Evolutionary conservation across 2,113 vertebrate species (phyloP).

Genomic region (Dunckerocampus dactyliophorus): DNA sequence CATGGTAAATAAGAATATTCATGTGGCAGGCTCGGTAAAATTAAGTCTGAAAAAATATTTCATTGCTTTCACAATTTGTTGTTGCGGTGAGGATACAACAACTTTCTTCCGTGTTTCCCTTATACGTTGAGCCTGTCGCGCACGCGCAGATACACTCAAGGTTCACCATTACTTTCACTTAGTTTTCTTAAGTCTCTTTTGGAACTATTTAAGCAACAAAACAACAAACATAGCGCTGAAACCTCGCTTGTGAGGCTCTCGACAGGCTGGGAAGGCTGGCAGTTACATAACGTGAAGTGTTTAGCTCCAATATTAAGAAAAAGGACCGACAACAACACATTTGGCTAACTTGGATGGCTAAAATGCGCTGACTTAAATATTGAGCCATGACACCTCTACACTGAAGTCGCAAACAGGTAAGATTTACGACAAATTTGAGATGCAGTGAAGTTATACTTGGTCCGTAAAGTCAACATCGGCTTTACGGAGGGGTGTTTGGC

Average conservation of each 20-base stretch:
- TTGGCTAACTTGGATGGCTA: constrained; percentile 27
- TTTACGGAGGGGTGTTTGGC: neutral
- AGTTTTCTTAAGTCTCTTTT: neutral
- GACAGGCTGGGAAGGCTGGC: neutral
- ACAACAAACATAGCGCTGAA: neutral
- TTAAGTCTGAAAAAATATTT: too few species aligned
- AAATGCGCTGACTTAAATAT: constrained; percentile 30
- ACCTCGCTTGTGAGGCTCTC: neutral
- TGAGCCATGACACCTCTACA: neutral
- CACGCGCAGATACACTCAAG: constrained; percentile 35
- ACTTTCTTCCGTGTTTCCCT: neutral
- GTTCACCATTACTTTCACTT: constrained; percentile 40
- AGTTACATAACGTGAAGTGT: neutral
- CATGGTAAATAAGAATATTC: too few species aligned
- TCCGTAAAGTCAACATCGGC: too few species aligned
- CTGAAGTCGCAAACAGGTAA: constrained; percentile 34
- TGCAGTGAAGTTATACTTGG: too few species aligned
- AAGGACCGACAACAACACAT: constrained; percentile 21
- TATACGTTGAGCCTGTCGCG: neutral
- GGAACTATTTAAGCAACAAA: neutral
- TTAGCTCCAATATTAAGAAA: neutral
- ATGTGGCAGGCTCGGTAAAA: too few species aligned
- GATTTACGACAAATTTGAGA: neutral
- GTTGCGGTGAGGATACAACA: neutral
- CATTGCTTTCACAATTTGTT: too few species aligned